A percentile compares a stretch with the other conserved stretches of the same genome.
Evolutionary conservation across 1,140 invertebrate species (phyloP).

Genomic region (Bombus confusus): DNA sequence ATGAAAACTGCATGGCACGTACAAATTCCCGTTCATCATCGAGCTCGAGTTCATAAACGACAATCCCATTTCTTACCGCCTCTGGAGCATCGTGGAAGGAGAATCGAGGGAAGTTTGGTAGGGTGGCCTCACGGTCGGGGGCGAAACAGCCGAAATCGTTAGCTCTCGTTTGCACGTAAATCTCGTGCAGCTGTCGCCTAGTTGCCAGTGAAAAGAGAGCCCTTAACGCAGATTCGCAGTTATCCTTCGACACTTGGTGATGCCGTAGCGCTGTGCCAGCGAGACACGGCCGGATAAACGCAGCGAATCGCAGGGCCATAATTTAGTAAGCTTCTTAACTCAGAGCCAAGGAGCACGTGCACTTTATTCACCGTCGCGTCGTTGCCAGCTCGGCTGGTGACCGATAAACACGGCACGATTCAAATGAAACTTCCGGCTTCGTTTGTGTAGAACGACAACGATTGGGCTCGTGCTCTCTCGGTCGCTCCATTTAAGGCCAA

Average conservation of each 20-base stretch:
- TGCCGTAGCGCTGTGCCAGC: background rate
- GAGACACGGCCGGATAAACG: slow-evolving; percentile 9
- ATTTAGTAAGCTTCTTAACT: slow-evolving; percentile 52
- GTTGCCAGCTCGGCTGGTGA: slow-evolving; percentile 2
- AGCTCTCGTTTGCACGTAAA: slow-evolving; percentile 38
- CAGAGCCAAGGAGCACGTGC: slow-evolving; percentile 26
- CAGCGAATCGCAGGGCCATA: slow-evolving; percentile 20
- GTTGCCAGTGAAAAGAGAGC: background rate
- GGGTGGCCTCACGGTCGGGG: background rate
- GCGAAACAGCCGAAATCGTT: slow-evolving; percentile 36
- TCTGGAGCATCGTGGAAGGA: too few relatives aligned
- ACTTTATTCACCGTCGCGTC: slow-evolving; percentile 46
- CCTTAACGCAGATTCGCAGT: background rate
- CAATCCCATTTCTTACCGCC: background rate
- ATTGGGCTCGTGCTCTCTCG: slow-evolving; percentile 30
- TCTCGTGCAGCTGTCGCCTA: slow-evolving; percentile 31
- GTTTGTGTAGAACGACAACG: slow-evolving; percentile 51
- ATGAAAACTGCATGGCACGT: background rate
- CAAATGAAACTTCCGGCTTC: slow-evolving; percentile 67
- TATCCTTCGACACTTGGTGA: slow-evolving; percentile 27
- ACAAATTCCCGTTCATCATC: background rate
- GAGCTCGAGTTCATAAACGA: background rate
- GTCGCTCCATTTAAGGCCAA: slow-evolving; percentile 59
- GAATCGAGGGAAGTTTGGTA: background rate
- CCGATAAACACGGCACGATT: slow-evolving; percentile 56